Percentiles rank a stretch among this genome's conserved stretches.
These are phyloP conservation scores for Parapsyche elsis DNA, from an alignment of 1,140 invertebrate genomes.

Conservation along the genomic window DNA sequence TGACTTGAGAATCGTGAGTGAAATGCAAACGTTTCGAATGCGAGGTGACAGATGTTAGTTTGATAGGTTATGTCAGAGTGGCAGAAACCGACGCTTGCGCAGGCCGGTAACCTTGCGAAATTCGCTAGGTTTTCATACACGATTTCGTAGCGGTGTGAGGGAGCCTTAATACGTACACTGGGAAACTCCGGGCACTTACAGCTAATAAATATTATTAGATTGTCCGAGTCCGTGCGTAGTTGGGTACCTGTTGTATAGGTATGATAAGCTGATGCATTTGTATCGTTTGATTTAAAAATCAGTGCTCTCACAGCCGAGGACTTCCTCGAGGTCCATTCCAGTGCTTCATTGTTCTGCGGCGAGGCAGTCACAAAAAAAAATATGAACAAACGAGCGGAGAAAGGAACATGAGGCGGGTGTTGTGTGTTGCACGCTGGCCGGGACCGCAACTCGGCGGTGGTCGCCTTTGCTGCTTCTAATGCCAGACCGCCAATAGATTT, in stretches of 20 bases:
- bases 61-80: too few species aligned
- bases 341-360: slow-evolving; percentile 18
- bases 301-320: not conserved
- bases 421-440: slow-evolving; percentile 49
- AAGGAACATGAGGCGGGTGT: slow-evolving; percentile 52
- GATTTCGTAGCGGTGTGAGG: too few species aligned
- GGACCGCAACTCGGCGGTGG: slow-evolving; percentile 17
- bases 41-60: too few species aligned
- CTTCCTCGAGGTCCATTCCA: slow-evolving; percentile 4
- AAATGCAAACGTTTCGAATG: too few species aligned
- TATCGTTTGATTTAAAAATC: not conserved
- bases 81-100: too few species aligned
- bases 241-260: not conserved
- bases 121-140: too few species aligned
- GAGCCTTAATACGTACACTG: too few species aligned
- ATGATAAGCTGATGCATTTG: not conserved
- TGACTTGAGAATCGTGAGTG: too few species aligned
- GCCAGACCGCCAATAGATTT: slow-evolving; percentile 52
- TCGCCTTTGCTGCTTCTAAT: slow-evolving; percentile 30
- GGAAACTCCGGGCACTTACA: too few species aligned
- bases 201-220: too few species aligned
- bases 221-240: too few species aligned
- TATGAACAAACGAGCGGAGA: slow-evolving; percentile 45
- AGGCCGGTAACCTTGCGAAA: too few species aligned
- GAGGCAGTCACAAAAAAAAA: slow-evolving; percentile 32